These are phyloP conservation scores for Nomada lathburiana DNA, from an alignment of 2,888 invertebrate species.

Conservation along the genomic window DNA sequence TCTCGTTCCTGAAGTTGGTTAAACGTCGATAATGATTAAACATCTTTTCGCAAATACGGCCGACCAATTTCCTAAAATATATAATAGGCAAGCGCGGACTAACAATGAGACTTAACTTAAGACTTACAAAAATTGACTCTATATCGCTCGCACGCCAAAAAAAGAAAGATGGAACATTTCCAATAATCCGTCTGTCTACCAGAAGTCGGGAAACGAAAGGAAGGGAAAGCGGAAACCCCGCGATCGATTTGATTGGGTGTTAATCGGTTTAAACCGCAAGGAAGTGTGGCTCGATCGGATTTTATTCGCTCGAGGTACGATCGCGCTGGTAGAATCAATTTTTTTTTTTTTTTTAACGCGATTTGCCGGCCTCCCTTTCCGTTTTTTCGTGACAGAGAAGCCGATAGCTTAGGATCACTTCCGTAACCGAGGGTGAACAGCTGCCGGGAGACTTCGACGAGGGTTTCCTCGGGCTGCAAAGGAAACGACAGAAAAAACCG, in stretches of 20 bases:
- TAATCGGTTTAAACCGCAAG: conserved; percentile 53
- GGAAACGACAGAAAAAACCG: conserved; percentile 72
- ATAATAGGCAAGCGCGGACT: too few relatives aligned
- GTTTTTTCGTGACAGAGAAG: conserved; percentile 57
- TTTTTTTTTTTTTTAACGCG: conserved; percentile 45
- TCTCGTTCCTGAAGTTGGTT: not conserved
- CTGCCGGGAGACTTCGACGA: conserved; percentile 63
- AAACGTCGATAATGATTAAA: too few relatives aligned
- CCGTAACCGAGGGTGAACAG: conserved; percentile 70
- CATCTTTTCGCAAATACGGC: too few relatives aligned
- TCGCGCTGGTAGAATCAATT: conserved; percentile 46
- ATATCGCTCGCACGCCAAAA: not conserved
- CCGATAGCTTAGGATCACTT: conserved; percentile 69
- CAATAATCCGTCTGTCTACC: not conserved
- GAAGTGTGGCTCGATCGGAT: conserved; percentile 39
- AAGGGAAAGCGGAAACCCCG: not conserved
- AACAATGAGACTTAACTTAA: too few relatives aligned
- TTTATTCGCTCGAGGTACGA: conserved; percentile 30
- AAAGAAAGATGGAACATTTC: not conserved
- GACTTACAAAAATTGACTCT: not conserved
- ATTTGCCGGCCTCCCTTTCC: conserved; percentile 25
- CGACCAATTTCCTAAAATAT: too few relatives aligned
- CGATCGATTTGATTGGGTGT: conserved; percentile 29
- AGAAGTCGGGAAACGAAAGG: not conserved
- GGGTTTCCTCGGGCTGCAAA: conserved; percentile 72